Conservation (phyloP, 1,140 invertebrate genomes). For the Solen grandis region DNA sequence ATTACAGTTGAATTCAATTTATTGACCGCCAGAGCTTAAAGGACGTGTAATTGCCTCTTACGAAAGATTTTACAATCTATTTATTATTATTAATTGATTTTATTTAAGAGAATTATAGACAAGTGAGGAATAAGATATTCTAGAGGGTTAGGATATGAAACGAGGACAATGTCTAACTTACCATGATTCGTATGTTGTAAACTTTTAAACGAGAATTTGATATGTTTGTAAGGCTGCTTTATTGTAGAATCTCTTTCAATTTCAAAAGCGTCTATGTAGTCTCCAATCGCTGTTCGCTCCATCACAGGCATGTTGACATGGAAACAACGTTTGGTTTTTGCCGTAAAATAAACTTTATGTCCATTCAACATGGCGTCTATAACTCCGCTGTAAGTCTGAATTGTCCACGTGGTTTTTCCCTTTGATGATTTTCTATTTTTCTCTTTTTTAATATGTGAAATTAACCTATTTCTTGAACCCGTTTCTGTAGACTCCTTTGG, state of each 20-base stretch:
- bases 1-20: no score
- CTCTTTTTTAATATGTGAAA: no score
- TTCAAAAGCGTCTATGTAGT: conserved; percentile 58
- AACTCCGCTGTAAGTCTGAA: conserved; percentile 50
- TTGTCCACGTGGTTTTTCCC: conserved; percentile 49
- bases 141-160: no score
- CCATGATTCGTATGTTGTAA: conserved; percentile 12
- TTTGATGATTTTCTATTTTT: neutral
- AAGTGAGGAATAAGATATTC: no score
- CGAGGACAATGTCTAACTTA: no score
- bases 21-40: no score
- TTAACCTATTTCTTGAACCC: no score
- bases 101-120: no score
- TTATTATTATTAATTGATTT: no score
- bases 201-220: conserved; percentile 44
- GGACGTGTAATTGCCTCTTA: no score
- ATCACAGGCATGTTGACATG: conserved; percentile 21
- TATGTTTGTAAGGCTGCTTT: conserved; percentile 32
- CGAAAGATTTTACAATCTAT: no score
- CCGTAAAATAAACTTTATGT: conserved; percentile 57
- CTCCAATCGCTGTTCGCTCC: conserved; percentile 53
- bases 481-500: neutral
- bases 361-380: conserved; percentile 54
- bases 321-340: conserved; percentile 51
- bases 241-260: conserved; percentile 19